Percentiles rank a stretch among this genome's conserved stretches.
Conservation (phyloP, 2,113 vertebrate genomes). For the Haemorhous mexicanus region DNA sequence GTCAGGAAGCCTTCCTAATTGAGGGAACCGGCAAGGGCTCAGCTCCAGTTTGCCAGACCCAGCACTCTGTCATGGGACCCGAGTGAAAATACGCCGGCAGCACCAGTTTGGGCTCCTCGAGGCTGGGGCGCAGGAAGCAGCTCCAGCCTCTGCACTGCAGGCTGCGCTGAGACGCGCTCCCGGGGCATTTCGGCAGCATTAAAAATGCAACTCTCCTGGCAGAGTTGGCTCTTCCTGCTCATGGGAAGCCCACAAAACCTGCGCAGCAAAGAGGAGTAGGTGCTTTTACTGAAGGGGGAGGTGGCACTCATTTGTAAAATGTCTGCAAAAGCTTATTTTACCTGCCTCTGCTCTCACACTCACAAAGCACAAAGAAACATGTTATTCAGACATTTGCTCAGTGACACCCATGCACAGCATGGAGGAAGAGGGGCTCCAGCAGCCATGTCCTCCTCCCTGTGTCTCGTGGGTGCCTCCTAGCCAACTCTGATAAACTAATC, state of each 20-base stretch:
- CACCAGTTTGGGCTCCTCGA: background rate
- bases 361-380: fast-evolving
- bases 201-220: background rate
- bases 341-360: background rate
- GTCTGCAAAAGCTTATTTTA: background rate
- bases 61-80: background rate
- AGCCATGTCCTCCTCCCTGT: background rate
- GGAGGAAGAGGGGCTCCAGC: background rate
- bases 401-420: fast-evolving
- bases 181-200: background rate
- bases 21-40: background rate
- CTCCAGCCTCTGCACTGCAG: background rate
- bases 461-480: background rate
- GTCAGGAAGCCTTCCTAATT: background rate
- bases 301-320: background rate
- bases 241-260: background rate
- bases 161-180: fast-evolving
- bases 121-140: background rate
- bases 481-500: background rate
- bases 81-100: background rate
- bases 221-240: background rate
- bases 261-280: fast-evolving
- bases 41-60: background rate
- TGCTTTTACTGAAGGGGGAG: background rate
- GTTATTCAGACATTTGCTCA: background rate